Evolutionary conservation across 1,140 invertebrate genomes (phyloP), one percentile per base, ranked within the genome.

Genomic region (Streblospio benedicti): DNA sequence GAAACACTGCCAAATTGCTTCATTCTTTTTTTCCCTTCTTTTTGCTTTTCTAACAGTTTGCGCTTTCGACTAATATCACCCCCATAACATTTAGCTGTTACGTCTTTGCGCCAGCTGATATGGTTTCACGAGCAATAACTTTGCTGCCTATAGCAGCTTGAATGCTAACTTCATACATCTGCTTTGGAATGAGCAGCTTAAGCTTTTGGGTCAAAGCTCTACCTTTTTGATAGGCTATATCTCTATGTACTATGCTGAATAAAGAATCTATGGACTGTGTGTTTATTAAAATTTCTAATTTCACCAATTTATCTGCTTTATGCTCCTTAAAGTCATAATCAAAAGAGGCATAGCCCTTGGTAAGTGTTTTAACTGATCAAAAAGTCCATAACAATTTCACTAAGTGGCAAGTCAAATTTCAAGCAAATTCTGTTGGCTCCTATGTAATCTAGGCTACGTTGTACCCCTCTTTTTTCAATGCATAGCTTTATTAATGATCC

Each of bases 91-190:
- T 66, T 66, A 14, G 65, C 65, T 5, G 53, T 31, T 31, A 66
- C 66, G 57, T 66, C 41, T 44, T 66, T 66, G 28, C 66, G 62
- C 66, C 66, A 33, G 65, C 66, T 14, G 18, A 9, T 6, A 66
- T 47, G 30, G 33, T 69, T 30, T 43, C 41, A 4, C 66, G 33
- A 23, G 66, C 65, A 45, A 66, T 68, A 50, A 66, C 55, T n/a
- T 66, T 41, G 12, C 23, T 54, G 12, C 63, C 66, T 35, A 66
- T 66, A 18, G 65, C 62, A 14, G 66, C 65, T 47, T 66, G 65
- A 38, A 61, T 61, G 14, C 35, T 25, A 23, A 61, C 35, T 18
- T 60, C 35, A 60, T 60, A 61, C 16, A 45, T 16, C 25, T 61
- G 60, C 2, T 25, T 23, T n/a, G 53, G 60, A 32, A 61, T 60